Evolutionary conservation across 2,113 vertebrate species (phyloP).

Genomic region (Platysteira castanea): DNA sequence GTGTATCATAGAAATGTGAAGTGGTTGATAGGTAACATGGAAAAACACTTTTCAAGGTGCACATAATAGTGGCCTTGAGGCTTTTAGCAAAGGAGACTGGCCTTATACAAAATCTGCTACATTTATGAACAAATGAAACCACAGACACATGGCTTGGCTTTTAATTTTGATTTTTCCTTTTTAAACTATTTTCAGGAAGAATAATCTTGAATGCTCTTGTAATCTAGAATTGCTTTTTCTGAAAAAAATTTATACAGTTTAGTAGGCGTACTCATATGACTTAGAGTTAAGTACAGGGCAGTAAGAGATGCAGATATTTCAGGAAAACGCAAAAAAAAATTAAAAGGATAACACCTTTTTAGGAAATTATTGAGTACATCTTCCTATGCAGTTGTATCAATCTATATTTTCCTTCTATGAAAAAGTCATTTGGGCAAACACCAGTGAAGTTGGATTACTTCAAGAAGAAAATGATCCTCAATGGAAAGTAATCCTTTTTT

Average conservation of each 20-base stretch:
- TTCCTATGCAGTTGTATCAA: not conserved
- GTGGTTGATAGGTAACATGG: not conserved
- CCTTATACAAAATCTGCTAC: not conserved
- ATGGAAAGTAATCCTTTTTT: not conserved
- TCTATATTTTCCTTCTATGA: not conserved
- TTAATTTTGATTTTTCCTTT: not conserved
- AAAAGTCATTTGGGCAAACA: not conserved
- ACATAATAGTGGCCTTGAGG: not conserved
- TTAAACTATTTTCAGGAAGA: not conserved
- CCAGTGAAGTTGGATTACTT: not conserved
- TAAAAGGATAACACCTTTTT: not conserved
- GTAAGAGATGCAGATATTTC: not conserved
- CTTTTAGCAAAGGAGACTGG: not conserved
- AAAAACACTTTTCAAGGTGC: not conserved
- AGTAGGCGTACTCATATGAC: not conserved
- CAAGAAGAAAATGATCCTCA: not conserved
- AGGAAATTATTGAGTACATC: not conserved
- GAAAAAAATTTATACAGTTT: not conserved
- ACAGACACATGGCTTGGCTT: not conserved
- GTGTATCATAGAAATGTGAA: too few species aligned
- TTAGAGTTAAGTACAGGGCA: not conserved
- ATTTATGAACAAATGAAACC: not conserved
- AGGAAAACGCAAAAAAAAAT: not conserved
- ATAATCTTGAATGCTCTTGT: not conserved
- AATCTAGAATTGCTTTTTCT: not conserved